Evolutionary conservation across 2,113 vertebrate species (phyloP), one percentile per base, ranked within the genome.

Genomic region (Oophaga pumilio): DNA sequence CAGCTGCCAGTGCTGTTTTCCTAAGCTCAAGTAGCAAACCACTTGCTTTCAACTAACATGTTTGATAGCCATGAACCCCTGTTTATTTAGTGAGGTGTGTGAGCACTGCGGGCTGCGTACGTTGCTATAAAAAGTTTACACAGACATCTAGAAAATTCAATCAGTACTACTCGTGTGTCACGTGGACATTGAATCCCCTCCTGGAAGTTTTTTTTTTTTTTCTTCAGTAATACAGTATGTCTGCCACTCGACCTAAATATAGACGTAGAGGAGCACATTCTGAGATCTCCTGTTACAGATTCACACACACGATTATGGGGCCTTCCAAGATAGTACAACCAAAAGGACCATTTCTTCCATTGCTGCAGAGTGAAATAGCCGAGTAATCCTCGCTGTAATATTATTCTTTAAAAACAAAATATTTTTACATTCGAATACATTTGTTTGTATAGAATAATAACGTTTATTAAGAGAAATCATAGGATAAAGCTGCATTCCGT

Each of bases 221-320:
- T 81, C 92, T 92, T 93, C 91, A 79, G 92, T 92, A 91, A 92
- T 93, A 93, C 93, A 62, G 87, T 91, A 92, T 93, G 93, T 94
- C 93, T 93, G 91, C 92, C 91, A 88, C 91, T 92, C 91, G 91
- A 90, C 87, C 93, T 94, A 94, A 94, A 94, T 94, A 93, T 94
- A 94, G 93, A 93, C 91, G 81, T 91, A 88, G 89, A 89, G 91
- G 90, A 92, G 90, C 92, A 91, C 93, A 92, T 94, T 93, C 92
- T 90, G 74, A 90, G 92, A 92, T 93, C 91, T 94, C 93, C 91
- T 91, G 89, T 93, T 93, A 93, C 93, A 93, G 90, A 89, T 92
- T 92, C 91, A 68, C 87, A 91, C 26, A 0, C 26, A 0, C 87
- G 90, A 90, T 92, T 92, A 87, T 77, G 9, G 78, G 59, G 90